A percentile compares a stretch with the other conserved stretches of the same genome.
phyloP scores from a whole-genome alignment of 2,113 vertebrate species.

The Peucedramus taeniatus region DNA sequence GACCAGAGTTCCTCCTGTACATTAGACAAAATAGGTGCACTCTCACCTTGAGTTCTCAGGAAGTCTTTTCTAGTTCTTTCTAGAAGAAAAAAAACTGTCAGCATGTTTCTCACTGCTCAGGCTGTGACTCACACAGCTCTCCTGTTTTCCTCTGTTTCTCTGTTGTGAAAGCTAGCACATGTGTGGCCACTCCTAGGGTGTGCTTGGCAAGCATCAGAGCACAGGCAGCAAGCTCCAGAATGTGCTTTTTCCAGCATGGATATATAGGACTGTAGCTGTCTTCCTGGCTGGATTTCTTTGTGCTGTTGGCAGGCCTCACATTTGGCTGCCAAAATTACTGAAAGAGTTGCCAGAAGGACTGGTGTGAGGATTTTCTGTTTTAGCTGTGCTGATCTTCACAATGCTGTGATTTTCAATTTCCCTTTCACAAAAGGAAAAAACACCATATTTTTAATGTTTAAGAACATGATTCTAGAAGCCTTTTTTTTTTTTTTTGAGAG shows the following conservation, averaged over 20 bases:
- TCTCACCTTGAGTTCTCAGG: not conserved
- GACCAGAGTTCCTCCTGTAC: not conserved
- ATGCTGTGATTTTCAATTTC: not conserved
- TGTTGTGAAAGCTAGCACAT: not conserved
- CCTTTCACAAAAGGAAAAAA: not conserved
- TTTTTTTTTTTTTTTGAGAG: not conserved
- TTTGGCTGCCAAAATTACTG: not conserved
- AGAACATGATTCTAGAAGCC: not conserved
- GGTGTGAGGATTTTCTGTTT: conserved; percentile 42
- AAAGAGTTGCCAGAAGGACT: conserved; percentile 17
- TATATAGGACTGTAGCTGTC: not conserved
- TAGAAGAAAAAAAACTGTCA: not conserved
- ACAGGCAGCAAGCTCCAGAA: not conserved
- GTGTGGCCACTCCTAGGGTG: conserved; percentile 39
- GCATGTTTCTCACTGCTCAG: not conserved
- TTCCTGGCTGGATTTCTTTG: conserved; percentile 16
- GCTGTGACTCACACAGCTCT: not conserved
- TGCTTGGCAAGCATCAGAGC: conserved; percentile 21
- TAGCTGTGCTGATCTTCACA: conserved; percentile 33
- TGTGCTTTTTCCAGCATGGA: not conserved
- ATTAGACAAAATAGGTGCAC: not conserved
- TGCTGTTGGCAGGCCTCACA: not conserved
- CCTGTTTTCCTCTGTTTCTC: not conserved
- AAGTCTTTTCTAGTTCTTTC: not conserved
- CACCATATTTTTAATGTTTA: not conserved